Conservation (phyloP, 2,113 vertebrate species). For the Vimba vimba region DNA sequence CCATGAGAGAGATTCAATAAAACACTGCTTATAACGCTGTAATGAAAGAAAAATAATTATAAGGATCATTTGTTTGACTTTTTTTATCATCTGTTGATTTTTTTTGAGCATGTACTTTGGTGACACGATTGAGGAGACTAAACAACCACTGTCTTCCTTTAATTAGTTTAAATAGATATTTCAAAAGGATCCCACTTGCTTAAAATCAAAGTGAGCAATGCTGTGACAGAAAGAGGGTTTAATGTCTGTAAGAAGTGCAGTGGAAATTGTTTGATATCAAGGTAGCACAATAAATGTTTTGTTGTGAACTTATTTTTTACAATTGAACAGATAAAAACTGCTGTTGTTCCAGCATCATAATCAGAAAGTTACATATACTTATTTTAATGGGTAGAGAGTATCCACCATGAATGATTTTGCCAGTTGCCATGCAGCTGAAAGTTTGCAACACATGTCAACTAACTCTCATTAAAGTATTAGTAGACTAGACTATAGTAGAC, state of each 20-base stretch:
- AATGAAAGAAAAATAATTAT: too few species aligned
- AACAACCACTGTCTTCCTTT: neutral
- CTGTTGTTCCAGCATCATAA: neutral
- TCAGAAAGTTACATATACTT: neutral
- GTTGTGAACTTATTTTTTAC: neutral
- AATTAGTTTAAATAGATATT: constrained; percentile 24
- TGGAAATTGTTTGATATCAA: neutral
- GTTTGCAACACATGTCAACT: too few species aligned
- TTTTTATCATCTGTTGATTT: neutral
- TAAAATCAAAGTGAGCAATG: neutral
- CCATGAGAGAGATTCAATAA: neutral
- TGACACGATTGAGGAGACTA: neutral
- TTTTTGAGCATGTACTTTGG: neutral
- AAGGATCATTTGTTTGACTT: neutral
- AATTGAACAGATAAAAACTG: neutral
- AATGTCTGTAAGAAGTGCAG: neutral
- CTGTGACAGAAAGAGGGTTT: constrained; percentile 24
- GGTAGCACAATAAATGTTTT: constrained; percentile 4
- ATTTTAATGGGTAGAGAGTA: neutral
- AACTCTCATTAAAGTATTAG: too few species aligned
- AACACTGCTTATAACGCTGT: neutral
- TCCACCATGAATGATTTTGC: neutral
- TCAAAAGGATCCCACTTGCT: constrained; percentile 11
- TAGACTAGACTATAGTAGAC: too few species aligned
- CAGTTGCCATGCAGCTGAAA: neutral